A percentile compares a stretch with the other conserved stretches of the same genome.
Evolutionary conservation across 2,888 invertebrate species (phyloP).

Genomic region (Pseudococcus longispinus): DNA sequence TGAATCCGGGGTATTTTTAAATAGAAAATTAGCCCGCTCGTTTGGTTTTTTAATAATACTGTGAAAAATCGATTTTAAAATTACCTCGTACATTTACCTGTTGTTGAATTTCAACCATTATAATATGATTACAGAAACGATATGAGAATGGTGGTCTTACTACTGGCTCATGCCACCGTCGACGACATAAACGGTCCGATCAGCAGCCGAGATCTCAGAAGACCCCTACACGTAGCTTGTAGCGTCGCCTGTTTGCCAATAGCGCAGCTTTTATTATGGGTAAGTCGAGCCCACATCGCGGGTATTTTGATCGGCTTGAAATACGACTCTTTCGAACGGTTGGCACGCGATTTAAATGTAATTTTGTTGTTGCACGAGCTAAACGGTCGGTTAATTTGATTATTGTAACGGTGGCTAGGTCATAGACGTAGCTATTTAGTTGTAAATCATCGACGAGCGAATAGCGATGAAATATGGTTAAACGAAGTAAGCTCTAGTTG

Average conservation of each 20-base stretch:
- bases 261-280: conserved; percentile 93
- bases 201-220: conserved; percentile 76
- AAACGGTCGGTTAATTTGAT: not conserved
- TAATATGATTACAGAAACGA: conserved; percentile 66
- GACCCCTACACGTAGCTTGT: conserved; percentile 87
- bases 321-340: not conserved
- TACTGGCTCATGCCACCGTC: conserved; percentile 71
- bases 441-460: not conserved
- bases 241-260: conserved; percentile 88
- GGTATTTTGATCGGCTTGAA: not conserved
- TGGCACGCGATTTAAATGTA: not conserved
- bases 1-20: no score
- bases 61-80: no score
- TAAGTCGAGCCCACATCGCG: conserved; percentile 64
- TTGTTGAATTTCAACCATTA: not conserved
- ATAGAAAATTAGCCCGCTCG: no score
- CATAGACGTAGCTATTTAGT: not conserved
- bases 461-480: not conserved
- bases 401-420: not conserved
- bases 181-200: conserved; percentile 81
- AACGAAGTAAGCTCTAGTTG: not conserved
- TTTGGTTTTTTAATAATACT: no score
- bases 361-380: not conserved
- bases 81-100: no score
- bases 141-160: conserved; percentile 71